Evolutionary conservation across 1,140 invertebrate species (phyloP), one percentile per base, ranked within the genome.

Genomic region (Ceratoteleas bidentatus): DNA sequence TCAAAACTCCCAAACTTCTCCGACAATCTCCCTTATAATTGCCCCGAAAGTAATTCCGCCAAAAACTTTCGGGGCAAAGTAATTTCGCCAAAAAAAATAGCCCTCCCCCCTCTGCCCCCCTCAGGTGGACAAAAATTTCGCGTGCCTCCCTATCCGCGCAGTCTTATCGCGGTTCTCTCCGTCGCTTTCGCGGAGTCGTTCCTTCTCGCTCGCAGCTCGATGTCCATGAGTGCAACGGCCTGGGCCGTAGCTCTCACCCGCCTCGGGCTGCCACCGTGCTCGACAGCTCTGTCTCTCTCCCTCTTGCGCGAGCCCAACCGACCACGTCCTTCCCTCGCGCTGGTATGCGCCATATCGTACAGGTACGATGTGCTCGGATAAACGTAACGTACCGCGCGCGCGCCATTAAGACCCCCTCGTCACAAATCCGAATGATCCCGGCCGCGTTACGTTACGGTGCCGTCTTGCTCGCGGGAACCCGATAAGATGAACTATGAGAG

Each of bases 191-290:
- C 47, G 33, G n/a, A 11, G 33, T 53, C 61, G 38, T 58, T 72
- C 32, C 40, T 8, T 57, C 34, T 57, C 47, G 58, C 9, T 60
- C 32, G 14, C 36, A 0, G 56, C 32, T 70, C 50, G 54, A 61
- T 79, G 68, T 79, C 56, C 66, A 72, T 66, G 68, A 79, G 76
- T 79, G 76, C 76, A 79, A 80, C 68, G 76, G 76, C 76, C 76
- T 80, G 68, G 66, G 56, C 76, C 68, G 68, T 34, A 61, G 69
- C 75, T 79, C 75, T 79, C 75, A 79, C 75, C 66, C 75, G 69
- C 69, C 60, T 56, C 40, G 14, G 58, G 68, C 68, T 54, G 65
- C 57, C 68, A 64, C 58, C 58, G 58, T 72, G 24, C 24, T 24
- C 24, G 24, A 4, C 32, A 47, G 16, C 38, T 40, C 8, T 11